These are phyloP conservation scores for Ibycter americanus DNA, from an alignment of 2,797 vertebrate genomes.

Conservation along the genomic window DNA sequence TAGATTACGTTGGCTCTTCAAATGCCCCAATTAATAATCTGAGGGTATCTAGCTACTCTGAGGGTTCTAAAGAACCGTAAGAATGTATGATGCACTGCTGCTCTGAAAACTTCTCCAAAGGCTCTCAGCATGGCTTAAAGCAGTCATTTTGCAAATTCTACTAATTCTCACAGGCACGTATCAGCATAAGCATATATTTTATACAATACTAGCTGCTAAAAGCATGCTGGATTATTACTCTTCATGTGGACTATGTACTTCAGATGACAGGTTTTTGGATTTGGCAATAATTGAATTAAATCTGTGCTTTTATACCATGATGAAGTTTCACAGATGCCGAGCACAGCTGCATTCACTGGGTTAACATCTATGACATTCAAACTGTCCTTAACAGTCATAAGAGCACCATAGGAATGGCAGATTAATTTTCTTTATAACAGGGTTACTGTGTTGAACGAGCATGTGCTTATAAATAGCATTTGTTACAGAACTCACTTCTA, in stretches of 20 bases:
- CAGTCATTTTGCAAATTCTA: not conserved
- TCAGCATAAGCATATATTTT: not conserved
- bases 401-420: conserved; percentile 25
- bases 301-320: conserved; percentile 43
- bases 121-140: not conserved
- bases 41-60: not conserved
- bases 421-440: not conserved
- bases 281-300: conserved; percentile 19
- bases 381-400: conserved; percentile 30
- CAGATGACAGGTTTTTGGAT: not conserved
- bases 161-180: not conserved
- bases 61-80: not conserved
- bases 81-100: not conserved
- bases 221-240: not conserved
- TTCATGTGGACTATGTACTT: not conserved
- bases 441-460: conserved; percentile 10
- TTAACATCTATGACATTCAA: conserved; percentile 39
- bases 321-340: conserved; percentile 8
- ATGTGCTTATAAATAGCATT: conserved; percentile 45
- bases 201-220: not conserved
- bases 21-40: not conserved
- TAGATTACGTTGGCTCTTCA: not conserved
- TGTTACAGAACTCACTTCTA: not conserved
- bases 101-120: conserved; percentile 1
- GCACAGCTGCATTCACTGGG: not conserved